A percentile compares a stretch with the other conserved stretches of the same genome.
Evolutionary conservation across 2,888 invertebrate species (phyloP).

Genomic region (Merodon equestris): DNA sequence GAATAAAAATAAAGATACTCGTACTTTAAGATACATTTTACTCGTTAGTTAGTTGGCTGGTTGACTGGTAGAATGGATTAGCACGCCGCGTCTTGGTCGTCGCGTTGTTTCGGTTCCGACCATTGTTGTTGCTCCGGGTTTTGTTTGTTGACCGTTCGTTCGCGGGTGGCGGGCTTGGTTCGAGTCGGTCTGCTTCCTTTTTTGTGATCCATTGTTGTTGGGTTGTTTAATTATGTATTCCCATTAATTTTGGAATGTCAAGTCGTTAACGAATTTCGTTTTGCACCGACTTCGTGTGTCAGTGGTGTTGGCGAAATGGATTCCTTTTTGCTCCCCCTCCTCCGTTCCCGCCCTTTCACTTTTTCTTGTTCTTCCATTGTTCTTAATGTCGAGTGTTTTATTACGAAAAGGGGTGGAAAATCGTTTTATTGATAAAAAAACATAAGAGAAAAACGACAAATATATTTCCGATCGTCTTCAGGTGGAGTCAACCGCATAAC

Average conservation of each 20-base stretch:
- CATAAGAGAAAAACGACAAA: no score
- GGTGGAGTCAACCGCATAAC: no score
- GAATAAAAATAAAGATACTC: constrained; percentile 62
- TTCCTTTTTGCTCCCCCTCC: constrained; percentile 26
- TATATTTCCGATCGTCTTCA: background rate
- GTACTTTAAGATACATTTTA: constrained; percentile 63
- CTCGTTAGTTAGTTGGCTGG: constrained; percentile 62
- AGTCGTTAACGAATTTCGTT: constrained; percentile 70
- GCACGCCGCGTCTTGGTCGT: constrained; percentile 3
- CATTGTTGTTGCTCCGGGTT: no score
- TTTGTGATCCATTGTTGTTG: constrained; percentile 68
- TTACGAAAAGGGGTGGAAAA: constrained; percentile 33
- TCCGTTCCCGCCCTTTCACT: no score
- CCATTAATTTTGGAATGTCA: constrained; percentile 79
- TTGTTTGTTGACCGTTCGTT: no score
- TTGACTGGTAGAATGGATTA: background rate
- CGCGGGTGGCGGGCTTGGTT: constrained; percentile 19
- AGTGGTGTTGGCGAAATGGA: constrained; percentile 41
- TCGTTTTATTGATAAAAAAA: constrained; percentile 32
- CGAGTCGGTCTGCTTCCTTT: constrained; percentile 30
- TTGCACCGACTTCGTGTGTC: constrained; percentile 36
- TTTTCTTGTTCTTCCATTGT: no score
- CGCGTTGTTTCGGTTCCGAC: background rate
- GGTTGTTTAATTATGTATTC: constrained; percentile 78
- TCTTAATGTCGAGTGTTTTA: constrained; percentile 21